Evolutionary conservation across 2,888 invertebrate genomes (phyloP), one percentile per base, ranked within the genome.

Genomic region (Latheticus oryzae): DNA sequence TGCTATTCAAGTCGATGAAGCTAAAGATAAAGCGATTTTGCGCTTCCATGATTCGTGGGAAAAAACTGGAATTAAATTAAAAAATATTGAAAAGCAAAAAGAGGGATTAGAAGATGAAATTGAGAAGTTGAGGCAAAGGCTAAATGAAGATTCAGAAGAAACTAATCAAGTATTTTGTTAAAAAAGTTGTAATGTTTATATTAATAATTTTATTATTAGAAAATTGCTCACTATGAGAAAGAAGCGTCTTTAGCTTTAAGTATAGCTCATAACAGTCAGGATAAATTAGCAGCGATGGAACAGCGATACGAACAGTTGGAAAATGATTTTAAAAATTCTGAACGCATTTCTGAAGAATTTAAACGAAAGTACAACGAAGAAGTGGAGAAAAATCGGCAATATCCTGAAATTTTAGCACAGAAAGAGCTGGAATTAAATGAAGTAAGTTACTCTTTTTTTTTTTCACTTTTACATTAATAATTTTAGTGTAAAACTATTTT

Each of bases 161-260:
- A 69, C 71, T n/a, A 60, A 67, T 40, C 70, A 76, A 65, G 76
- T 76, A 69, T 4, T 35, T 9, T 32, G n/a, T 35, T 19, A 5
- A 5, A 19, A 5, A 19, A 19, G 3, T n/a, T n/a, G n/a, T n/a
- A n/a, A n/a, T n/a, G n/a, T n/a, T n/a, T n/a, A n/a, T n/a, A n/a
- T n/a, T n/a, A n/a, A n/a, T n/a, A 19, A 19, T 19, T 13, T 4
- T 21, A 3, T 38, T 53, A 16, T n/a, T 51, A 77, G 78, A 76
- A 86, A 77, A 80, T 86, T 0, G 82, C 82, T 58, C 83, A 84
- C 26, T 83, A 85, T 64, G 90, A 91, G 78, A 81, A 83, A 3
- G 92, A 93, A 78, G 78, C 90, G 1, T 84, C 88, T 17, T 88
- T 89, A 78, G 86, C 89, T 0, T 75, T 90, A 30, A 86, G 86